Base-by-base conservation (phyloP, 2,888 invertebrate genomes). In the Xylota segnis region DNA sequence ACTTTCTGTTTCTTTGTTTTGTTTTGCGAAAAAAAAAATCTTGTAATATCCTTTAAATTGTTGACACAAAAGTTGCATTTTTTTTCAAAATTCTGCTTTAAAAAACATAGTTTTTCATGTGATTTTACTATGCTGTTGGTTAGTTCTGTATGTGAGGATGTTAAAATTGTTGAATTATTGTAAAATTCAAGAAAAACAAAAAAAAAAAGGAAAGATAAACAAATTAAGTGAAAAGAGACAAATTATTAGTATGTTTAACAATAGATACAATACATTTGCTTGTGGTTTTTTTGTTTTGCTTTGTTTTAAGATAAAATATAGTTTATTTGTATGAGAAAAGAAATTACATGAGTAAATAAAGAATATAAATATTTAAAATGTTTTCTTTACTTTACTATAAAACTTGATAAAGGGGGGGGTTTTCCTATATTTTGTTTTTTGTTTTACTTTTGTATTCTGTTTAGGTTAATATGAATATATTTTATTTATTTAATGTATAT, bases 211-310 rank as follows among this genome's bases (percentile, higher is more conserved):
- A 23, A 23, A 23, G 23, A 43, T 43, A 29, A 71, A 37, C 66
- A 23, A 79, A 52, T 58, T 54, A 68, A 47, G 56, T 52, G 65
- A 59, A 59, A 59, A 54, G 5, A 27, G 40, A 77, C 59, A 74
- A 79, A 66, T 56, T 45, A 71, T 79, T 74, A 79, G 47, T 68
- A 72, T 18, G 12, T 61, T n/a, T 68, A 61, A 72, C 72, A 72
- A 74, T 72, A 83, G 66, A 79, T 79, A 79, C 83, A 83, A 78
- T 83, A 74, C 84, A 84, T 81, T 75, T 84, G 74, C 45, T 76
- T 77, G 65, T 83, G 77, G 66, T 72, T 78, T 58, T 58, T 32
- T 70, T 50, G 56, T 47, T 47, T 9, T 59, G 47, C 40, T 52
- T 68, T 58, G 23, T 65, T 52, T 45, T 23, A 81, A 58, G 9